phyloP scores from a whole-genome alignment of 2,113 vertebrate genomes.

The Cygnus atratus region DNA sequence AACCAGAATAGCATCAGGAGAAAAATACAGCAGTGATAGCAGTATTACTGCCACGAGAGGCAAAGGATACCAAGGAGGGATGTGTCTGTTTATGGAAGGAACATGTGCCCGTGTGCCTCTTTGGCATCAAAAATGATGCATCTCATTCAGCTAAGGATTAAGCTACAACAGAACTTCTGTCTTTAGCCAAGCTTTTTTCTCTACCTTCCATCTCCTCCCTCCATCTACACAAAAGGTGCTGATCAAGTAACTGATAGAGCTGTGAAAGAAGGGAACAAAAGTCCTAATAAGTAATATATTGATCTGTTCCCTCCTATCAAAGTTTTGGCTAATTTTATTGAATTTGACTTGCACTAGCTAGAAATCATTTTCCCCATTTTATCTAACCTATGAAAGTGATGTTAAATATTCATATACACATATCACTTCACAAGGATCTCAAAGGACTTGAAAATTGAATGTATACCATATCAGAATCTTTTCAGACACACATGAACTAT shows the following conservation, averaged over 20 bases:
- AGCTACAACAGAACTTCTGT: background rate
- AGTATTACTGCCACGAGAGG: background rate
- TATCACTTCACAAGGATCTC: background rate
- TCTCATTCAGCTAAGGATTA: background rate
- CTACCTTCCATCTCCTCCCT: background rate
- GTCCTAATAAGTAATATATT: background rate
- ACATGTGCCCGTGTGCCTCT: background rate
- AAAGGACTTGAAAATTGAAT: background rate
- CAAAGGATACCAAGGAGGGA: background rate
- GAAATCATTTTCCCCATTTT: background rate
- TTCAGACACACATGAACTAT: background rate
- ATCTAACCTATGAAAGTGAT: background rate
- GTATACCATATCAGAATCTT: background rate
- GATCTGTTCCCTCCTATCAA: background rate
- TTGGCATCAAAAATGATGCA: background rate
- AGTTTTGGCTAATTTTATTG: background rate
- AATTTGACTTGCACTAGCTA: background rate
- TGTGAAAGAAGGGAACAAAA: background rate
- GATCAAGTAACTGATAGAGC: background rate
- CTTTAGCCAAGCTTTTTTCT: background rate
- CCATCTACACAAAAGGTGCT: background rate
- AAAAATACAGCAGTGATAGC: background rate
- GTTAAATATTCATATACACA: background rate
- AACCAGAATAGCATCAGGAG: background rate
- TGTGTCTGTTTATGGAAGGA: background rate